A percentile compares a stretch with the other conserved stretches of the same genome.
phyloP scores from a whole-genome alignment of 2,797 vertebrate species.

The Pipistrellus kuhlii region DNA sequence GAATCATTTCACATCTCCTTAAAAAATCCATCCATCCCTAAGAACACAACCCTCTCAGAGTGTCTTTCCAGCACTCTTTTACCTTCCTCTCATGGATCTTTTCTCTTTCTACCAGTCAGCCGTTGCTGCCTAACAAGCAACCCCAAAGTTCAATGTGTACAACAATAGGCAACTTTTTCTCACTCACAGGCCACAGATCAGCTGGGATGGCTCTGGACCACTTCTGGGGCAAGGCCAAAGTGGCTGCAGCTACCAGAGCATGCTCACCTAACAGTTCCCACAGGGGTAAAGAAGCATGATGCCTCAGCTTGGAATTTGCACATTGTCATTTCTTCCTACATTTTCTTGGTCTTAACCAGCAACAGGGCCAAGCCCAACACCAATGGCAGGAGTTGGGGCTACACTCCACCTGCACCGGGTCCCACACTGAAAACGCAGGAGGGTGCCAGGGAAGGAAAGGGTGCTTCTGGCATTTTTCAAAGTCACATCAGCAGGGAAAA shows the following conservation, averaged over 20 bases:
- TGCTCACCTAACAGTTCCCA: not conserved
- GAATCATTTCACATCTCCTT: not conserved
- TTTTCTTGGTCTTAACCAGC: too few species aligned
- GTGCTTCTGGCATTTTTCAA: not conserved
- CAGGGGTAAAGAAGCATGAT: not conserved
- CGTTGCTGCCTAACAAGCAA: not conserved
- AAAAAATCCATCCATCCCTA: not conserved
- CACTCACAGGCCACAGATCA: not conserved
- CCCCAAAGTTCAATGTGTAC: not conserved
- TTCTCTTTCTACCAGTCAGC: not conserved
- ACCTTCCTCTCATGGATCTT: not conserved
- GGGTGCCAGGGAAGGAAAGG: not conserved
- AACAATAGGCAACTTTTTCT: not conserved
- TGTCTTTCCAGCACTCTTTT: not conserved
- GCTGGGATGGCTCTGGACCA: not conserved
- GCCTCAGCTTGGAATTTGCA: not conserved
- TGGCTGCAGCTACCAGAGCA: not conserved
- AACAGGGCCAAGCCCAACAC: not conserved
- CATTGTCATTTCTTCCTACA: not conserved
- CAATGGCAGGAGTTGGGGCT: accelerated
- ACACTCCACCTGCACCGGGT: not conserved
- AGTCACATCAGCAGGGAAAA: not conserved
- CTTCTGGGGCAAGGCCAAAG: not conserved
- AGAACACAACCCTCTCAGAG: not conserved
- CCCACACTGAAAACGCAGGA: not conserved